A percentile compares a stretch with the other conserved stretches of the same genome.
Conservation (phyloP, 23 tunicate species). For the Botrylloides violaceus region DNA sequence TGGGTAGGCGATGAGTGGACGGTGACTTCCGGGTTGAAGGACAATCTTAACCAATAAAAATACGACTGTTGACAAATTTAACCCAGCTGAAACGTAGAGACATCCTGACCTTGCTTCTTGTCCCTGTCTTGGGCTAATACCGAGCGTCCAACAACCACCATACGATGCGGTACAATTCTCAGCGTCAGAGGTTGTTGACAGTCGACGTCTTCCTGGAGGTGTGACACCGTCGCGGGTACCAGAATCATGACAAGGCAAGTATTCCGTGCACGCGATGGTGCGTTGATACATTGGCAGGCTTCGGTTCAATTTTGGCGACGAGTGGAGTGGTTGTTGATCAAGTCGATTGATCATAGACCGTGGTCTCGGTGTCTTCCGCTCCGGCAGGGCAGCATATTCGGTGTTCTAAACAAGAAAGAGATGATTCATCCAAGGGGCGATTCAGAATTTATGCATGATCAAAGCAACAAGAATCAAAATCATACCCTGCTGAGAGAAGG, state of each 20-base stretch:
- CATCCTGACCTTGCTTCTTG: neutral
- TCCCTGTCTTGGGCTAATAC: conserved; percentile 9
- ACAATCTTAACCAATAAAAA: conserved; percentile 4
- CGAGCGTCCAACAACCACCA: conserved; percentile 50
- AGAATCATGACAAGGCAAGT: conserved; percentile 35
- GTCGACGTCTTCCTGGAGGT: conserved; percentile 22
- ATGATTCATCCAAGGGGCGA: too few species aligned
- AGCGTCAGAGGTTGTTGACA: conserved; percentile 35
- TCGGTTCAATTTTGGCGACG: neutral
- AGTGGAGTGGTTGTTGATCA: neutral
- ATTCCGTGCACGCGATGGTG: conserved; percentile 83
- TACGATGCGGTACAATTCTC: conserved; percentile 59
- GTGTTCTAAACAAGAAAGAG: conserved; percentile 8
- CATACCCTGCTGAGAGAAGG: conserved; percentile 14
- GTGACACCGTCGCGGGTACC: too few species aligned
- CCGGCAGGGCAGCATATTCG: conserved; percentile 21
- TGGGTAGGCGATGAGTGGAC: conserved; percentile 21
- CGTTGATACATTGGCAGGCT: conserved; percentile 77
- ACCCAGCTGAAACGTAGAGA: too few species aligned
- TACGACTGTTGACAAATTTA: too few species aligned
- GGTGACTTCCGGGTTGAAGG: neutral
- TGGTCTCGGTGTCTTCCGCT: conserved; percentile 44
- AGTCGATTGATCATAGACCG: neutral
- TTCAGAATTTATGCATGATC: too few species aligned
- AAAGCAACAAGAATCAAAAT: too few species aligned